Base-by-base conservation (phyloP, 2,888 invertebrate species). In the Leistus spinibarbis region DNA sequence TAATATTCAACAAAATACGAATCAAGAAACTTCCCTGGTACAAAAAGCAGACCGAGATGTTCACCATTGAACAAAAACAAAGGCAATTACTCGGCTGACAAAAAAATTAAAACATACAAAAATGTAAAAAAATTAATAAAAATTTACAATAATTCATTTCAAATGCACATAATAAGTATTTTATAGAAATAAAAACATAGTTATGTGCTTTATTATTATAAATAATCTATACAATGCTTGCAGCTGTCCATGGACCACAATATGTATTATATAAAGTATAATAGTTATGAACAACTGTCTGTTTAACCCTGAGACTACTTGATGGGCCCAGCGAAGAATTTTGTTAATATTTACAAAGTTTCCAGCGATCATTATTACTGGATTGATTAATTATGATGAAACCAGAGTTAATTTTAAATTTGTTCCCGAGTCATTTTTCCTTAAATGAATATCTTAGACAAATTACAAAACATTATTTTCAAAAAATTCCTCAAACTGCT, bases 1-100 rank as follows among this genome's bases (percentile, higher is more conserved):
- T 85, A 84, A 85, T 84, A 82, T 85, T 84, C 84, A 85, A 86
- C 86, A 86, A 86, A 86, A 85, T 84, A 84, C 79, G 79, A 81
- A 85, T 84, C 79, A 82, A 84, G 83, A 84, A 85, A 85, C 84
- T 83, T 84, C 83, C 82, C 82, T 80, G 63, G 69, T 75, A 80
- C 71, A 80, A 78, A 76, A 77, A 76, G 65, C 80, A 82, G 63
- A 57, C 72, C 27, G 57, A 66, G 27, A 60, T 57, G 56, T 72
- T 57, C 72, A 65, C 65, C 65, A 54, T 17, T 60, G 20, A 10
- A 17, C 19, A 72, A 20, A 40, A n/a, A 27, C 63, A 70, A 40
- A 63, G 19, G 19, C 22, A 70, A 63, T 40, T 19, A 24, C 56
- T 19, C 54, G 65, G 64, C 57, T 57, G 65, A 56, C 65, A 57